These are phyloP conservation scores for Geopemphigus sp. DNA, from an alignment of 1,140 invertebrate species.

Conservation along the genomic window DNA sequence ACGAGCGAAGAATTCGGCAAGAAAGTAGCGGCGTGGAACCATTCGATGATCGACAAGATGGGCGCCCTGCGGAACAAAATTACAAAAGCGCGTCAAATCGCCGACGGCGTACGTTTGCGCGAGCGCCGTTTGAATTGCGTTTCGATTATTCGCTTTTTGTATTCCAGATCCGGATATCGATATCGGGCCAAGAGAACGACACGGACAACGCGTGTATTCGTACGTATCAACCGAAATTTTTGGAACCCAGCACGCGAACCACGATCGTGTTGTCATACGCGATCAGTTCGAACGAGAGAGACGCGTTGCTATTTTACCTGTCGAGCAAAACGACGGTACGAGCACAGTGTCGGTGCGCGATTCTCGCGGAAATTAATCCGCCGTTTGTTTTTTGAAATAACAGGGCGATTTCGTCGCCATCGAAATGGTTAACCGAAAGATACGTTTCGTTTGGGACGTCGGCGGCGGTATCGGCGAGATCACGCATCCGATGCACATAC, in stretches of 20 bases:
- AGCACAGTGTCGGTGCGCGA: too few species aligned
- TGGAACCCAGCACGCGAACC: conserved; percentile 70
- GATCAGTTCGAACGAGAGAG: conserved; percentile 61
- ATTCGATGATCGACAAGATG: conserved; percentile 63
- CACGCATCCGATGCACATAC: conserved; percentile 61
- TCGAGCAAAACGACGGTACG: conserved; percentile 62
- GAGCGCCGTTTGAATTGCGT: neutral
- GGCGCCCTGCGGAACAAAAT: conserved; percentile 71
- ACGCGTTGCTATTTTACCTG: conserved; percentile 69
- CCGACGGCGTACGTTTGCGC: conserved; percentile 67
- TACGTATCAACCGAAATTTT: conserved; percentile 65
- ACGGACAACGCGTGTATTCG: conserved; percentile 59
- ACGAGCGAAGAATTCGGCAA: conserved; percentile 57
- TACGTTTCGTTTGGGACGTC: conserved; percentile 74
- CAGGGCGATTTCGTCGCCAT: conserved; percentile 72
- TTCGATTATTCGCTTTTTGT: neutral
- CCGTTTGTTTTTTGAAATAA: conserved; percentile 37
- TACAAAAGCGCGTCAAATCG: conserved; percentile 73
- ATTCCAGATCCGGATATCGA: conserved; percentile 73
- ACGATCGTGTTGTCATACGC: conserved; percentile 68
- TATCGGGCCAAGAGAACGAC: conserved; percentile 57
- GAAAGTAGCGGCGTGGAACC: conserved; percentile 64
- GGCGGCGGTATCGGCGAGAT: conserved; percentile 67
- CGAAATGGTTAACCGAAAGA: conserved; percentile 73
- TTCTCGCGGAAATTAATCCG: neutral